Evolutionary conservation across 2,113 vertebrate species (phyloP).

Genomic region (Ciconia stormi): DNA sequence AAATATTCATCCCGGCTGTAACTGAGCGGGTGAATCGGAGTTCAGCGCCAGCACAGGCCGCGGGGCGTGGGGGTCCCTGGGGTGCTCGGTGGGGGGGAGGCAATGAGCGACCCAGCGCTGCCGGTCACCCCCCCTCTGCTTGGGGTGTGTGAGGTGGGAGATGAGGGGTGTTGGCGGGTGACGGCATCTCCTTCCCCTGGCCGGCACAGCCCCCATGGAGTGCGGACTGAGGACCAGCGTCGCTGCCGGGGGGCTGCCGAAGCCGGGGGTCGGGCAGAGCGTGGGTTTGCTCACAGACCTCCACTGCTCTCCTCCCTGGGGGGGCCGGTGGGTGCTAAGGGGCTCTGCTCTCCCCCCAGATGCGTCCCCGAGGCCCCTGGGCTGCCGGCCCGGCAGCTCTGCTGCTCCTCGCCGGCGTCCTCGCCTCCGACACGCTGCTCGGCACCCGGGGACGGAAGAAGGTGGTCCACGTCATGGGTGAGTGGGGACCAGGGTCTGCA

Average conservation of each 20-base stretch:
- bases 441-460: slow-evolving; percentile 81
- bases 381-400: background rate
- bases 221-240: background rate
- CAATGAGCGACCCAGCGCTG: background rate
- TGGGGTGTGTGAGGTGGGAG: background rate
- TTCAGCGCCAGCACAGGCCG: background rate
- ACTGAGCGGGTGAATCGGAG: background rate
- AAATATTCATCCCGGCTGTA: background rate
- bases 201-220: too few species aligned
- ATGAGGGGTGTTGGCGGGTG: accelerated
- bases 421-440: background rate
- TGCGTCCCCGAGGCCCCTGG: background rate
- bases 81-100: background rate
- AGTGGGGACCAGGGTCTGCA: background rate
- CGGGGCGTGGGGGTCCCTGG: background rate
- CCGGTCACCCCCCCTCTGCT: too few species aligned
- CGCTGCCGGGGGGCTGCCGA: too few species aligned
- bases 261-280: background rate
- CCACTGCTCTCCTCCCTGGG: background rate
- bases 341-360: background rate
- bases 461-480: slow-evolving; percentile 91
- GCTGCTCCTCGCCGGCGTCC: slow-evolving; percentile 37
- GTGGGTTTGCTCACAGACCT: background rate
- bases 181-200: background rate
- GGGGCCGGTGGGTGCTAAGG: background rate